Evolutionary conservation across 2,797 vertebrate species (phyloP), one percentile per base, ranked within the genome.

Genomic region (Lates japonicus): DNA sequence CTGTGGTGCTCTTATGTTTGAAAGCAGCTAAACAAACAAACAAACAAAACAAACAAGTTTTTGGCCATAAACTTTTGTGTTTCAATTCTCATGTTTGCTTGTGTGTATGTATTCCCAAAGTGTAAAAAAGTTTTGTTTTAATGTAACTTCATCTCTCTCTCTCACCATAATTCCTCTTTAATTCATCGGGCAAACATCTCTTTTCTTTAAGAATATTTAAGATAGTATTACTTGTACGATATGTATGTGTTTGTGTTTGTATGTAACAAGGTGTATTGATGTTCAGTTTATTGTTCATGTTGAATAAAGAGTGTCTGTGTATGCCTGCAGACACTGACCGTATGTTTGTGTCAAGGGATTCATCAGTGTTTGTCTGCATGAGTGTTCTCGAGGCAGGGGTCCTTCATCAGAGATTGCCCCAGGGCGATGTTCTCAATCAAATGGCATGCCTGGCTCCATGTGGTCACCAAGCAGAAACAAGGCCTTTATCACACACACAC

Each of bases 401-500:
- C 62, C 67, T 74, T 70, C 46, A 81, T 82, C 64, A 77, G 66
- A 80, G 60, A 16, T 60, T 5, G 58, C 86, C 91, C 69, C 60
- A 12, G 74, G 83, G 70, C 20, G 25, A 71, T 31, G 72, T n/a
- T 74, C 83, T 85, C 60, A 63, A 49, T 90, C 73, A 88, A 92
- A 91, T 80, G 79, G 69, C 87, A 89, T 1, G 4, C 58, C 19
- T 3, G 22, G n/a, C n/a, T 86, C 80, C 58, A 49, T 85, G 83
- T 83, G 87, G 88, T 86, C 33, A 41, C 62, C 2, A 39, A 76
- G 75, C 76, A 81, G 80, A 90, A 86, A 79, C 70, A 77, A 80
- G 62, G 31, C 74, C 70, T 86, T 82, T 88, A 84, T 92, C 62
- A 52, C 64, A 48, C 59, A 55, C 25, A 39, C 49, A 73, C 48